Conservation (phyloP, 1,140 invertebrate species). For the Chionoecetes opilio region DNA sequence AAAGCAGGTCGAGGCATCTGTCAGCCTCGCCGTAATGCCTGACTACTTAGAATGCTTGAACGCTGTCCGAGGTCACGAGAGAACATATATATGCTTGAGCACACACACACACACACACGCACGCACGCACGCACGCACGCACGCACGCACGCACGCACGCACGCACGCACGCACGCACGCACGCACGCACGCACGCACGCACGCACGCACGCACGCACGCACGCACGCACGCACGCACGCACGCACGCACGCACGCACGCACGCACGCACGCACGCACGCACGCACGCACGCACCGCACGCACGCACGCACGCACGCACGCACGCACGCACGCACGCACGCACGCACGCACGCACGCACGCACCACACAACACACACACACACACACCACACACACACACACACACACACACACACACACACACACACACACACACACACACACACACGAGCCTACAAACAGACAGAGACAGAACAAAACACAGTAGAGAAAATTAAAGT, state of each 20-base stretch:
- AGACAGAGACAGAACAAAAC: not conserved
- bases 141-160: not conserved
- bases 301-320: slow-evolving; percentile 49
- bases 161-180: not conserved
- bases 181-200: not conserved
- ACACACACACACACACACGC: not conserved
- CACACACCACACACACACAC: slow-evolving; percentile 52
- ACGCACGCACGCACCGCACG: slow-evolving; percentile 57
- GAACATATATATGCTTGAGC: no score
- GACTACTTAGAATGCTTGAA: no score
- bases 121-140: not conserved
- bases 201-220: not conserved
- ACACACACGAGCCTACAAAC: slow-evolving; percentile 32
- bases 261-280: slow-evolving; percentile 20
- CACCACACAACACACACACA: slow-evolving; percentile 48
- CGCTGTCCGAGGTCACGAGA: no score
- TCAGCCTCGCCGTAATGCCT: no score
- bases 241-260: slow-evolving; percentile 39
- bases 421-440: slow-evolving; percentile 62
- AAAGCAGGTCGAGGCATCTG: no score
- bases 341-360: not conserved
- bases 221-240: slow-evolving; percentile 33
- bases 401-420: slow-evolving; percentile 47
- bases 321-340: not conserved
- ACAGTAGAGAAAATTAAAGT: no score